phyloP scores from a whole-genome alignment of 2,888 invertebrate species.

The Agrilus mali region DNA sequence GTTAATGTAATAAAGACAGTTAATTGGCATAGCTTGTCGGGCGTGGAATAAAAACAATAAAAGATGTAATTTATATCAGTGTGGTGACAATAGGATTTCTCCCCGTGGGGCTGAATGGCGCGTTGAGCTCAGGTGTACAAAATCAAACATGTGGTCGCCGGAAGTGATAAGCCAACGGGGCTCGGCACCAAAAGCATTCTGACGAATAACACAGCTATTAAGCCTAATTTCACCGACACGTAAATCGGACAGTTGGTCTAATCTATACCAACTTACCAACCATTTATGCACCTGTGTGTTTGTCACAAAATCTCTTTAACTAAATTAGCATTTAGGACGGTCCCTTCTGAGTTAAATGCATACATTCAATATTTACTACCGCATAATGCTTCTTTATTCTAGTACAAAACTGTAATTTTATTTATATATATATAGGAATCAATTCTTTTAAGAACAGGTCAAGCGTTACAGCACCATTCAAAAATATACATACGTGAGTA shows the following conservation, averaged over 20 bases:
- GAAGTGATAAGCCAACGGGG: conserved; percentile 13
- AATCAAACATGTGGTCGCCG: conserved; percentile 22
- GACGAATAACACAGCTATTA: conserved; percentile 12
- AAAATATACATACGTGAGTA: too few species aligned
- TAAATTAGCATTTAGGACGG: too few species aligned
- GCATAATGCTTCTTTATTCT: too few species aligned
- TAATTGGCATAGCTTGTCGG: too few species aligned
- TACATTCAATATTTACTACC: too few species aligned
- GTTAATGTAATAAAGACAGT: too few species aligned
- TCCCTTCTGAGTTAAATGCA: too few species aligned
- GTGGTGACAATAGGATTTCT: neutral
- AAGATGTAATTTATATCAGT: neutral
- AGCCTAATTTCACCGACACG: conserved; percentile 18
- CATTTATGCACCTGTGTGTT: conserved; percentile 10
- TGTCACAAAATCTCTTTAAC: conserved; percentile 4
- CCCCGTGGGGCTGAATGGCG: conserved; percentile 1
- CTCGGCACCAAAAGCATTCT: conserved; percentile 7
- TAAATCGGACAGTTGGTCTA: conserved; percentile 10
- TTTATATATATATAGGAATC: too few species aligned
- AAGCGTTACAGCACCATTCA: too few species aligned
- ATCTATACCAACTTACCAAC: conserved; percentile 8
- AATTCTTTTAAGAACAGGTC: too few species aligned
- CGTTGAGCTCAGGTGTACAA: conserved; percentile 14
- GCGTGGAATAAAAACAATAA: too few species aligned
- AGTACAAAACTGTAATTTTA: too few species aligned